A percentile compares a stretch with the other conserved stretches of the same genome.
phyloP scores from a whole-genome alignment of 2,113 vertebrate species.

The Istiophorus platypterus region DNA sequence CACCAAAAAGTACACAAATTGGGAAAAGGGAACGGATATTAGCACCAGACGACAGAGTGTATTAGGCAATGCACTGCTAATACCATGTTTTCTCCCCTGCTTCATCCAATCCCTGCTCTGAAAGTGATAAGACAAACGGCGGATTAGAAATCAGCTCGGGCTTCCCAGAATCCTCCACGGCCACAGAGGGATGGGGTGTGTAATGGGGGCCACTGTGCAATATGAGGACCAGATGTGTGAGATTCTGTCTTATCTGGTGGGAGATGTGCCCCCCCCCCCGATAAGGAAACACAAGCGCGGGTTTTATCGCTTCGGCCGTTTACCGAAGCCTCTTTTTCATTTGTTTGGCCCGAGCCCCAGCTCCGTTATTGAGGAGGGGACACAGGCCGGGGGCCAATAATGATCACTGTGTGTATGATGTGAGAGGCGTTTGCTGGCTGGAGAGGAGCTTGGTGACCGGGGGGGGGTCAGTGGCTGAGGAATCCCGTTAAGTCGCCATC shows the following conservation, averaged over 20 bases:
- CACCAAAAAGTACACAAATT: slow-evolving; percentile 1
- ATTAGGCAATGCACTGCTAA: not conserved
- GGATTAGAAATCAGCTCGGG: not conserved
- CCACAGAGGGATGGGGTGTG: slow-evolving; percentile 20
- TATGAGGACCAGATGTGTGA: slow-evolving; percentile 13
- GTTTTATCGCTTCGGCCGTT: slow-evolving; percentile 41
- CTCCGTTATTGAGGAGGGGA: not conserved
- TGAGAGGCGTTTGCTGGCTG: slow-evolving; percentile 18
- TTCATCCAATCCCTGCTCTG: not conserved
- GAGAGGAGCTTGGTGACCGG: not conserved
- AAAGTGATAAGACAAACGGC: slow-evolving; percentile 29
- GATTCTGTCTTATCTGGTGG: slow-evolving; percentile 38
- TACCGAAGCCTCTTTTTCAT: slow-evolving; percentile 31
- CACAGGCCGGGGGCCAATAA: not conserved
- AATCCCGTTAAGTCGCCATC: slow-evolving; percentile 10
- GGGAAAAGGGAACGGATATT: not conserved
- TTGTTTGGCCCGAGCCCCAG: not conserved
- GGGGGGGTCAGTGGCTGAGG: not conserved
- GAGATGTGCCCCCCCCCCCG: not conserved
- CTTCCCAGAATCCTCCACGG: slow-evolving; percentile 9
- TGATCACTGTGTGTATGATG: slow-evolving; percentile 28
- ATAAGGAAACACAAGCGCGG: not conserved
- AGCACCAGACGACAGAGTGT: not conserved
- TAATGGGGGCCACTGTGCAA: slow-evolving; percentile 34
- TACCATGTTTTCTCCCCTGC: not conserved